Percentiles rank a stretch among this genome's conserved stretches.
These are phyloP conservation scores for Takifugu ocellatus DNA, from an alignment of 2,797 vertebrate genomes.

Conservation along the genomic window DNA sequence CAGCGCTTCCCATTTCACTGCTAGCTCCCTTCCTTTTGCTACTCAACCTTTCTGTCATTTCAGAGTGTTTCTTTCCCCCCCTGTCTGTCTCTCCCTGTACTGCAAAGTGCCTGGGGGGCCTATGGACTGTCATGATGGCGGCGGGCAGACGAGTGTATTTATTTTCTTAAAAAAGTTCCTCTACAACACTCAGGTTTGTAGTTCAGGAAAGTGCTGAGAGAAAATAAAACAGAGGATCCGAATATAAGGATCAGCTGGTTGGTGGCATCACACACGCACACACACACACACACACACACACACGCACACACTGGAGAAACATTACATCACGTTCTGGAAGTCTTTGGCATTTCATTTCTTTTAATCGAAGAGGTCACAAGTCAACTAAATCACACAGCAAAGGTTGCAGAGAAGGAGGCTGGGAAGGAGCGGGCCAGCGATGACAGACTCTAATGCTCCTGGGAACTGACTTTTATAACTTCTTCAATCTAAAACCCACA, in stretches of 20 bases:
- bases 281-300: slow-evolving; percentile 17
- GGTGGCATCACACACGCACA: slow-evolving; percentile 3
- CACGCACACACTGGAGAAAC: slow-evolving; percentile 44
- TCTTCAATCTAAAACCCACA: no score
- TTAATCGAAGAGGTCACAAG: slow-evolving; percentile 66
- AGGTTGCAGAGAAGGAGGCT: slow-evolving; percentile 36
- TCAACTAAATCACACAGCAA: slow-evolving; percentile 41
- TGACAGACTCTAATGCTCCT: slow-evolving; percentile 11
- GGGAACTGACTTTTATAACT: no score
- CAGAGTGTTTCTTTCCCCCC: slow-evolving; percentile 6
- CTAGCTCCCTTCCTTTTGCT: slow-evolving; percentile 64
- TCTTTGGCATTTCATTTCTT: slow-evolving; percentile 65
- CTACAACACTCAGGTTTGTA: slow-evolving; percentile 10
- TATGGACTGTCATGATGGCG: slow-evolving; percentile 54
- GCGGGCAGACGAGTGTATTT: slow-evolving; percentile 47
- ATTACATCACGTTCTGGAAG: slow-evolving; percentile 57
- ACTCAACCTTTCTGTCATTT: slow-evolving; percentile 62
- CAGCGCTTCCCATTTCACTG: slow-evolving; percentile 61
- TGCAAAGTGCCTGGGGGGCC: slow-evolving; percentile 63
- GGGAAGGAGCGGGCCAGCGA: slow-evolving; percentile 35
- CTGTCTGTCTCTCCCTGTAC: slow-evolving; percentile 39
- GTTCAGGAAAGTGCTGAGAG: slow-evolving; percentile 19
- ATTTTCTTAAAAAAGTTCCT: slow-evolving; percentile 61
- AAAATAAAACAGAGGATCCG: slow-evolving; percentile 14
- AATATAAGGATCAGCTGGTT: slow-evolving; percentile 2